These are phyloP conservation scores for Tribolium madens DNA, from an alignment of 1,140 invertebrate species.

Conservation along the genomic window DNA sequence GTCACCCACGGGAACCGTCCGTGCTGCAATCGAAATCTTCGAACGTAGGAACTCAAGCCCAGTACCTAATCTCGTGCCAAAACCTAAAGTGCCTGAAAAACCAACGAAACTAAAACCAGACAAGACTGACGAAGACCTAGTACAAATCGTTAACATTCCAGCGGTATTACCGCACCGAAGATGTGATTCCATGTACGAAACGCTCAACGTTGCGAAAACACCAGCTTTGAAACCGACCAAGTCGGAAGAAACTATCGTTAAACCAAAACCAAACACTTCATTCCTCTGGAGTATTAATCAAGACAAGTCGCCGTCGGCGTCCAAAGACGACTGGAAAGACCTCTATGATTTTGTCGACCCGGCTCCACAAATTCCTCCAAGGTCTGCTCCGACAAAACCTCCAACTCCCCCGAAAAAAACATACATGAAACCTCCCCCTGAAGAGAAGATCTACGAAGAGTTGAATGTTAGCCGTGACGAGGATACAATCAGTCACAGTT, in stretches of 20 bases:
- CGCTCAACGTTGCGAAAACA: conserved; percentile 51
- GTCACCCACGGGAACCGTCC: conserved; percentile 55
- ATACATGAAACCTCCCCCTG: conserved; percentile 48
- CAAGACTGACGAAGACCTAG: conserved; percentile 52
- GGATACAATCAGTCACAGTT: conserved; percentile 38
- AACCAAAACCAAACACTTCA: conserved; percentile 53
- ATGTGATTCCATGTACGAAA: conserved; percentile 61
- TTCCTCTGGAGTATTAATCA: conserved; percentile 55
- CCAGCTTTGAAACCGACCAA: conserved; percentile 37
- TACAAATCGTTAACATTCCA: conserved; percentile 56
- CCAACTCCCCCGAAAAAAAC: conserved; percentile 31
- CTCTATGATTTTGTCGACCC: conserved; percentile 40
- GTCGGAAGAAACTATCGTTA: conserved; percentile 39
- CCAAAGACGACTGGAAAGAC: conserved; percentile 23
- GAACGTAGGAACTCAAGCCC: conserved; percentile 58
- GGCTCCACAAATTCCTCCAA: conserved; percentile 48
- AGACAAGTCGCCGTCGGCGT: conserved; percentile 44
- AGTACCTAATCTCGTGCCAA: conserved; percentile 52
- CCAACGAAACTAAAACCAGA: conserved; percentile 38
- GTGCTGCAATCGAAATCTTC: conserved; percentile 66
- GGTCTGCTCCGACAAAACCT: conserved; percentile 34
- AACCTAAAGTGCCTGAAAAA: conserved; percentile 63
- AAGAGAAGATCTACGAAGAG: conserved; percentile 56
- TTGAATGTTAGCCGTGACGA: conserved; percentile 31
- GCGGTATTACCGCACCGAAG: conserved; percentile 49